Evolutionary conservation across 2,888 invertebrate genomes (phyloP).

Genomic region (Andrena chrysosceles): DNA sequence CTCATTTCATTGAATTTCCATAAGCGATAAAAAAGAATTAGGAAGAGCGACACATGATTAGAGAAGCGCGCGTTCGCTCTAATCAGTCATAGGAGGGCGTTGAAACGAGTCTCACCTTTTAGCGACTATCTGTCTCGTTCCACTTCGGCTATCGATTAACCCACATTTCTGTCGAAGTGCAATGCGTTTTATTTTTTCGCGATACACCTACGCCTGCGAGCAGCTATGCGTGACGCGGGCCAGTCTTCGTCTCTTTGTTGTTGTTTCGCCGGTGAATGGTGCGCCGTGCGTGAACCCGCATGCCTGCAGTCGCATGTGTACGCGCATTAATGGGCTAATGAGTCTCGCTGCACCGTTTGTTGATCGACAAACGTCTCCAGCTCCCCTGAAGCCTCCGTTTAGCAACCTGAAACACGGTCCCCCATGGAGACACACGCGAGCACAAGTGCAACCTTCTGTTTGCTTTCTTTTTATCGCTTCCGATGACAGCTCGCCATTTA

Average conservation of each 20-base stretch:
- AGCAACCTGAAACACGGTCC: not conserved
- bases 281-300: constrained; percentile 31
- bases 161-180: constrained; percentile 56
- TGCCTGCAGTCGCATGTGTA: constrained; percentile 17
- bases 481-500: too few relatives aligned
- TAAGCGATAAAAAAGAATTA: not conserved
- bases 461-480: not conserved
- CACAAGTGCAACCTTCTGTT: not conserved
- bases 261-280: constrained; percentile 22
- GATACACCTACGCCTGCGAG: constrained; percentile 48
- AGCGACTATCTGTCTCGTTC: constrained; percentile 51
- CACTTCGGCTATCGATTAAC: constrained; percentile 66
- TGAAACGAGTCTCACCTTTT: not conserved
- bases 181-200: constrained; percentile 36
- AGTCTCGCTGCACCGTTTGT: constrained; percentile 19
- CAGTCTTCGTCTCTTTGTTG: constrained; percentile 9
- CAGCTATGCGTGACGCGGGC: constrained; percentile 47
- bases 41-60: constrained; percentile 1
- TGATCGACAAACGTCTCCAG: constrained; percentile 6
- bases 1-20: too few relatives aligned
- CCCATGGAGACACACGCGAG: not conserved
- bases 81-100: constrained; percentile 1
- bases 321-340: constrained; percentile 35
- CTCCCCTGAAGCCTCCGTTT: constrained; percentile 16
- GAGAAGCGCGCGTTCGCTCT: constrained; percentile 5